A percentile compares a stretch with the other conserved stretches of the same genome.
phyloP scores from a whole-genome alignment of 2,113 vertebrate genomes.

The Calyptomena viridis region DNA sequence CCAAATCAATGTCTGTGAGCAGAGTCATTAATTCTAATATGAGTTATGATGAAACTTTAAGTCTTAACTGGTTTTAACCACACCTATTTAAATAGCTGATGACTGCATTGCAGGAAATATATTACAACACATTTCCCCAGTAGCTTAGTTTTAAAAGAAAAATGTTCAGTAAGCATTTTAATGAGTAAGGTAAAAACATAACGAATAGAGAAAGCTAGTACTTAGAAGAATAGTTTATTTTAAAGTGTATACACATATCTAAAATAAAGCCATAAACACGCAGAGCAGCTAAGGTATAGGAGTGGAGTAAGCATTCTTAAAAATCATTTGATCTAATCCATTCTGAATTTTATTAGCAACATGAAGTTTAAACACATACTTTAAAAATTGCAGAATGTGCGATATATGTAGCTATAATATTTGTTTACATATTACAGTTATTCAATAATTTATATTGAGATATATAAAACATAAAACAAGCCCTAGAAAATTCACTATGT shows the following conservation, averaged over 20 bases:
- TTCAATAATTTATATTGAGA: background rate
- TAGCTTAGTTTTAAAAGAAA: background rate
- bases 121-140: background rate
- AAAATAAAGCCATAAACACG: background rate
- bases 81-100: background rate
- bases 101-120: too few species aligned
- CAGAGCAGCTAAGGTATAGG: background rate
- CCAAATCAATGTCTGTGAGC: background rate
- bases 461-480: background rate
- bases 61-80: background rate
- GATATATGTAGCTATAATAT: background rate
- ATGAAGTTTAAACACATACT: background rate
- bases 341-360: background rate
- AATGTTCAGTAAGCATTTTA: background rate
- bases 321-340: background rate
- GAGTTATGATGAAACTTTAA: background rate
- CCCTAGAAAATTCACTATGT: background rate
- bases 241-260: background rate
- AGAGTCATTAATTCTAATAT: background rate
- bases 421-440: background rate
- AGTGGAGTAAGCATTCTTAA: background rate
- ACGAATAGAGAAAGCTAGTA: background rate
- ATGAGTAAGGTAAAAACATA: background rate
- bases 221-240: background rate
- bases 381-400: background rate